Percentiles rank a stretch among this genome's conserved stretches.
These are phyloP conservation scores for Charina bottae DNA, from an alignment of 2,113 vertebrate genomes.

Conservation along the genomic window DNA sequence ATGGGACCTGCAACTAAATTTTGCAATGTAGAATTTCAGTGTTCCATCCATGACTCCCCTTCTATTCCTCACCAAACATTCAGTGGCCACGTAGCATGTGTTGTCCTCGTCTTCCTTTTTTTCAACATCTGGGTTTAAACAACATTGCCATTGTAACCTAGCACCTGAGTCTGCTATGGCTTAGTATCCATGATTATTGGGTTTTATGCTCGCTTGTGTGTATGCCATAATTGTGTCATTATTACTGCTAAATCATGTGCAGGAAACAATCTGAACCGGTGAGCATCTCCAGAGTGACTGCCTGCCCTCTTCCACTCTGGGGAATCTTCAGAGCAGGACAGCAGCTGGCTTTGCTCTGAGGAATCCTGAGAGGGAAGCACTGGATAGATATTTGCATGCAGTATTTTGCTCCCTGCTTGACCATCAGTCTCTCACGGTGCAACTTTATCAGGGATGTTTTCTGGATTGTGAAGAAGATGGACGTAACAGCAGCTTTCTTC, in stretches of 20 bases:
- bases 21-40: neutral
- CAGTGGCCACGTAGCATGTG: neutral
- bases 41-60: neutral
- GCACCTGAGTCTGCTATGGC: neutral
- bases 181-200: neutral
- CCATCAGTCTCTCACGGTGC: constrained; percentile 43
- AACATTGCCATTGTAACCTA: neutral
- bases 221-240: neutral
- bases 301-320: neutral
- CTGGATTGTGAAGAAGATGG: constrained; percentile 47
- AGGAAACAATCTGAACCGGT: neutral
- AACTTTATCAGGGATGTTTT: constrained; percentile 14
- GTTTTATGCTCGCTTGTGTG: neutral
- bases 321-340: neutral
- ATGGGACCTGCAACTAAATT: neutral
- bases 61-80: neutral
- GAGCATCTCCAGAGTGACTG: neutral
- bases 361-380: no score
- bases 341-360: neutral
- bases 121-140: neutral
- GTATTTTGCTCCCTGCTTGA: neutral
- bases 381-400: neutral
- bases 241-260: neutral
- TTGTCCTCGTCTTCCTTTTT: neutral
- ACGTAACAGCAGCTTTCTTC: constrained; percentile 45